Evolutionary conservation across 2,797 vertebrate species (phyloP).

Genomic region (Hipposideros larvatus): DNA sequence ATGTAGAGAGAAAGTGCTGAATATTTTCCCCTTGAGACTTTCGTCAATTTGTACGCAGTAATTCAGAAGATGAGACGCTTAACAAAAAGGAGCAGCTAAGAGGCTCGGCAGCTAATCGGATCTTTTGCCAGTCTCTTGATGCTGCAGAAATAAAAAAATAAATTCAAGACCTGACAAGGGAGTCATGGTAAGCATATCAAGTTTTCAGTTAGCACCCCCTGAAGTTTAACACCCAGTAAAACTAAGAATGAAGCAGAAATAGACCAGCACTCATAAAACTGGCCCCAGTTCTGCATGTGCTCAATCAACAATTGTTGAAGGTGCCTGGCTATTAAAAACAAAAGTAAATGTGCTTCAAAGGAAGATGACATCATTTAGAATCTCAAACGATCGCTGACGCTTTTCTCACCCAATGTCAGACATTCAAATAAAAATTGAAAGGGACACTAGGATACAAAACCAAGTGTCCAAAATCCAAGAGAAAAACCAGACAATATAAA

Average conservation of each 20-base stretch:
- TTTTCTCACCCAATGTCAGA: neutral
- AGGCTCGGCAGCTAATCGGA: neutral
- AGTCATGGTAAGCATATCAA: neutral
- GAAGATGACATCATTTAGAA: neutral
- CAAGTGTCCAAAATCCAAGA: neutral
- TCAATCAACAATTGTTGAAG: neutral
- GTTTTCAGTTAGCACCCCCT: neutral
- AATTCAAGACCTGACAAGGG: neutral
- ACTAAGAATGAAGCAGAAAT: neutral
- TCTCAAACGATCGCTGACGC: neutral
- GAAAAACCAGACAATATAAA: neutral
- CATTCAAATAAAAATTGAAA: neutral
- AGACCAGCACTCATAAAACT: neutral
- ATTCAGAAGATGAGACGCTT: neutral
- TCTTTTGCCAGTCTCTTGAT: neutral
- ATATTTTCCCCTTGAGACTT: neutral
- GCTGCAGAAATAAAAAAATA: neutral
- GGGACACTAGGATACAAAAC: neutral
- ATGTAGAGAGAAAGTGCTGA: fast-evolving
- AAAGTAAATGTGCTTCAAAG: neutral
- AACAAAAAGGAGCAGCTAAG: neutral
- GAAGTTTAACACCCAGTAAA: neutral
- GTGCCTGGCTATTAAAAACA: neutral
- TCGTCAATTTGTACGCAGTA: neutral
- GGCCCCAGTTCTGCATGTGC: neutral